These are phyloP conservation scores for Pseudochirops corinnae DNA, from an alignment of 2,797 vertebrate species.

Conservation along the genomic window DNA sequence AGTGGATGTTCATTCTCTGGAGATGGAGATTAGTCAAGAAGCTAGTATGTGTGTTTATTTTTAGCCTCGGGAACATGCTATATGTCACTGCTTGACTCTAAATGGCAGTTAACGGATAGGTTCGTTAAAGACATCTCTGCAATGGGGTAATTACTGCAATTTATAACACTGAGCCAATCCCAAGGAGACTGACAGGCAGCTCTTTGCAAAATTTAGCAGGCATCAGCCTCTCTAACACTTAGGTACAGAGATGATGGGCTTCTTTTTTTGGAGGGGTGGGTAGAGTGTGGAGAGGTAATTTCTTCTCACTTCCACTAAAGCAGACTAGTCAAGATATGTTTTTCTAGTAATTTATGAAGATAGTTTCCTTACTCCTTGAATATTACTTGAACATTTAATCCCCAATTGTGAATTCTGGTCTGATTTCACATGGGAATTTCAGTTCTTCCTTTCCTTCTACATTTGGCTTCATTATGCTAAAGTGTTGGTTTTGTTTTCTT, in stretches of 20 bases:
- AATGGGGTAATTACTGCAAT: background rate
- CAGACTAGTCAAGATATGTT: background rate
- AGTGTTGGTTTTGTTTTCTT: background rate
- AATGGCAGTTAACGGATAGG: background rate
- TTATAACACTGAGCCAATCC: background rate
- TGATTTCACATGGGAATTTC: background rate
- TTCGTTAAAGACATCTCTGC: conserved; percentile 43
- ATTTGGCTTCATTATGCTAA: background rate
- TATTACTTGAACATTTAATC: background rate
- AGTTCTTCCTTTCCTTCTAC: background rate
- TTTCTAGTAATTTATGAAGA: background rate
- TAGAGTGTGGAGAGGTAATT: background rate
- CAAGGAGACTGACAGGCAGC: background rate
- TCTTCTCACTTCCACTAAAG: background rate
- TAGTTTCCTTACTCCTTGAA: background rate
- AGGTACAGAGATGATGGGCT: background rate
- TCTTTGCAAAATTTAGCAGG: background rate
- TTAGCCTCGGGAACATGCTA: conserved; percentile 28
- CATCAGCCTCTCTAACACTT: background rate
- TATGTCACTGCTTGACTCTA: background rate
- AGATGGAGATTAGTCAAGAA: background rate
- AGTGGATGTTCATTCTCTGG: background rate
- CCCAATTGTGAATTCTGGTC: background rate
- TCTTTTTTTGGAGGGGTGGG: background rate
- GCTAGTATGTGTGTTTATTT: conserved; percentile 5